Conservation (phyloP, 1,140 invertebrate genomes). For the Daktulosphaira vitifoliae region DNA sequence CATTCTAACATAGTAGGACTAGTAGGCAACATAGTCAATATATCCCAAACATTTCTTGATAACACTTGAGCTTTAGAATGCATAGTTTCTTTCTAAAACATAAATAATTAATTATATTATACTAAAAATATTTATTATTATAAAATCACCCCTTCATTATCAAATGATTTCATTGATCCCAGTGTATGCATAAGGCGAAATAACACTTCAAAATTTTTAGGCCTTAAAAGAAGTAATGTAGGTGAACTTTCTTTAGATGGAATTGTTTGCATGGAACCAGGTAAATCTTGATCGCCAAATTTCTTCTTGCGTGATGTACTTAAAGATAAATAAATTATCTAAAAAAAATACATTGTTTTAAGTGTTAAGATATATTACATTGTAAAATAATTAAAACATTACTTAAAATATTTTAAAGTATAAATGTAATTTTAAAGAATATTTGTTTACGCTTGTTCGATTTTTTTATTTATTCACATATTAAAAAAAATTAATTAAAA, state of each 20-base stretch:
- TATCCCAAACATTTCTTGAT: slow-evolving; percentile 86
- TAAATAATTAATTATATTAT: not conserved
- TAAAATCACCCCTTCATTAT: slow-evolving; percentile 53
- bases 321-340: slow-evolving; percentile 82
- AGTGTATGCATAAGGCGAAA: slow-evolving; percentile 83
- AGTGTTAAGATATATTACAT: not conserved
- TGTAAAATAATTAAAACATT: not conserved
- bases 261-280: slow-evolving; percentile 65
- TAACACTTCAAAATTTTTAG: slow-evolving; percentile 80
- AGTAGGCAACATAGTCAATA: slow-evolving; percentile 80
- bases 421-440: too few relatives aligned
- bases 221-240: slow-evolving; percentile 70
- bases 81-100: slow-evolving; percentile 58
- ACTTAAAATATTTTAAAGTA: too few relatives aligned
- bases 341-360: slow-evolving; percentile 39
- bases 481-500: too few relatives aligned
- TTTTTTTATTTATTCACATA: too few relatives aligned
- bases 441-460: too few relatives aligned
- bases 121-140: slow-evolving; percentile 24
- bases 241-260: slow-evolving; percentile 74
- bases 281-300: slow-evolving; percentile 56
- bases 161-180: slow-evolving; percentile 67
- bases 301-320: slow-evolving; percentile 68
- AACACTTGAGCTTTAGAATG: slow-evolving; percentile 84
- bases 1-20: slow-evolving; percentile 73